Evolutionary conservation across 53 echinoderm and acorn worm genomes (phyloP).

Genomic region (Apostichopus leukothele): DNA sequence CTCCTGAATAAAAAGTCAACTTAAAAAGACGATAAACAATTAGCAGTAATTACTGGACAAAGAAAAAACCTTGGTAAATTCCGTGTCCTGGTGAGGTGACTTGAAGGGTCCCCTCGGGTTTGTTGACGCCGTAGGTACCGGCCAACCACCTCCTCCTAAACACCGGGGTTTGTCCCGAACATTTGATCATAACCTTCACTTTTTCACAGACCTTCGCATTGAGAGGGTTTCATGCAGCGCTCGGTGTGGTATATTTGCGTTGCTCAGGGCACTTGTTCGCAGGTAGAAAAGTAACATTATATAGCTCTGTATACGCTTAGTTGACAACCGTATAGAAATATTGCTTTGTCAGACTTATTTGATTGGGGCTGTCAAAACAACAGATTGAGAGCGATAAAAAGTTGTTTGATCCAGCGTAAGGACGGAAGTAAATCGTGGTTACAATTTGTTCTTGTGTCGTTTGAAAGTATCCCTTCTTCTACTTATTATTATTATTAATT

Average conservation of each 20-base stretch:
- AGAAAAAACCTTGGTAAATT: constrained; percentile 11
- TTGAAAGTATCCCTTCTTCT: too few relatives aligned
- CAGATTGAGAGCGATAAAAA: not conserved
- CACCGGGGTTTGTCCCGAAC: too few relatives aligned
- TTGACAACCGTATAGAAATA: constrained; percentile 2
- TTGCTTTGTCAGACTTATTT: constrained; percentile 8
- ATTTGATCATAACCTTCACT: not conserved
- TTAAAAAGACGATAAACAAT: constrained; percentile 6
- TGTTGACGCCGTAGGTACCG: constrained; percentile 36
- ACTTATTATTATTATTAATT: too few relatives aligned
- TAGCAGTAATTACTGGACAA: constrained; percentile 20
- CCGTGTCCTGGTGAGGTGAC: constrained; percentile 33
- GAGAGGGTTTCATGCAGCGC: constrained; percentile 14
- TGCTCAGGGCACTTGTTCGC: constrained; percentile 4
- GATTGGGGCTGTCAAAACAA: constrained; percentile 36
- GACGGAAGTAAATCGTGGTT: too few relatives aligned
- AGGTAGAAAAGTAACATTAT: constrained; percentile 1
- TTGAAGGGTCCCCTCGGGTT: constrained; percentile 16
- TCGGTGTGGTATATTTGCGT: constrained; percentile 1
- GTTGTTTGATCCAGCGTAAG: not conserved
- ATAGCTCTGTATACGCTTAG: not conserved
- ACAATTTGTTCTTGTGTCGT: too few relatives aligned
- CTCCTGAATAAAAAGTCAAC: not conserved
- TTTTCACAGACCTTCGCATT: constrained; percentile 13
- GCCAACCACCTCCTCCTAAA: not conserved